Conservation (phyloP, 64 coral and sea anemone species). For the Actinia tenebrosa region DNA sequence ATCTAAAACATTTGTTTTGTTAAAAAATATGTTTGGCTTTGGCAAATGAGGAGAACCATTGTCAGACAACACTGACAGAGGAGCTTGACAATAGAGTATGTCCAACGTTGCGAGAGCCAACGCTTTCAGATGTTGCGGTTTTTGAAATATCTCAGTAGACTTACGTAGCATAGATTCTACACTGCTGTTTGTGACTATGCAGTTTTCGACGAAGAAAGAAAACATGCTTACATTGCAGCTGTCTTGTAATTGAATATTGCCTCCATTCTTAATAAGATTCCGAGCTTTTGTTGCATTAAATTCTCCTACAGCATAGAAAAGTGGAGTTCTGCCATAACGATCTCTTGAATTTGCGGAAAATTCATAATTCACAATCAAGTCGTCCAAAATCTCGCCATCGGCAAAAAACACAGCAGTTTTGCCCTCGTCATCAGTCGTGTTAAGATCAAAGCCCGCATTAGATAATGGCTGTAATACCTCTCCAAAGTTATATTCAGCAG, state of each 20-base stretch:
- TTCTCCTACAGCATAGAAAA: too few species aligned
- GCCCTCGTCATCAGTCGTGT: background rate
- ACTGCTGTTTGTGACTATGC: too few species aligned
- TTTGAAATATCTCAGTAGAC: background rate
- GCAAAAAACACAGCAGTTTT: background rate
- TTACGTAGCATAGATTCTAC: too few species aligned
- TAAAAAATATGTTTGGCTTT: background rate
- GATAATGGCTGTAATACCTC: background rate
- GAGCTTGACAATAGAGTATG: background rate
- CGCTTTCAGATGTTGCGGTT: background rate
- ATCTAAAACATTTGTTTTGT: background rate
- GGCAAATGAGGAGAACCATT: background rate
- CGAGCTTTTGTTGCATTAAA: too few species aligned
- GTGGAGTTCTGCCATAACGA: too few species aligned
- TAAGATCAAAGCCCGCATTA: background rate
- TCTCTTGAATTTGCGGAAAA: too few species aligned
- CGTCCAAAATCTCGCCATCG: background rate
- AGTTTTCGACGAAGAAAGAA: background rate
- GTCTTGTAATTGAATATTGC: background rate
- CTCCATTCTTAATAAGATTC: background rate
- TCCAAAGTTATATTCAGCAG: background rate
- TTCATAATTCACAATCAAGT: too few species aligned
- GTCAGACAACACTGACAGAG: background rate
- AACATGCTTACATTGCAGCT: too few species aligned
- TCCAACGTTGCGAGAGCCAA: background rate